Evolutionary conservation across 1,140 invertebrate genomes (phyloP).

Genomic region (Drosophila equinoxialis): DNA sequence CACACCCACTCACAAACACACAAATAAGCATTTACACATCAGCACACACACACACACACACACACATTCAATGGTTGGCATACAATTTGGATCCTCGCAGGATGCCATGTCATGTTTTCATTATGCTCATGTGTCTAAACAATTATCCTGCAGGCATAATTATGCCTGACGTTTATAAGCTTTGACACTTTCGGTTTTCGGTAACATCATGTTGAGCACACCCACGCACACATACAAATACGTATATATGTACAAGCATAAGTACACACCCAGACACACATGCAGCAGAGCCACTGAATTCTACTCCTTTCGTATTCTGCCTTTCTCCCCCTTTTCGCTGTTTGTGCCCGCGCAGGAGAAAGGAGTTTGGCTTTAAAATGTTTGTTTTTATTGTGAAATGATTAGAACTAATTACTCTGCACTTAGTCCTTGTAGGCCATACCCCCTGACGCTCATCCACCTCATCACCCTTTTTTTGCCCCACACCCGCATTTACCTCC

Average conservation of each 20-base stretch:
- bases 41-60: constrained; percentile 28
- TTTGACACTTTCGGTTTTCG: constrained; percentile 82
- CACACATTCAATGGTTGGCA: neutral
- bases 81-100: constrained; percentile 71
- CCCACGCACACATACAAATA: constrained; percentile 36
- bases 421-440: constrained; percentile 21
- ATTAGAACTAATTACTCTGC: constrained; percentile 68
- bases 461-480: no score
- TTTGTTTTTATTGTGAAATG: constrained; percentile 50
- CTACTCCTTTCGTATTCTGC: neutral
- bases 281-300: neutral
- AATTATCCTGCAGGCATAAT: constrained; percentile 82
- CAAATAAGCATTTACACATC: constrained; percentile 54
- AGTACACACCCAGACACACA: neutral
- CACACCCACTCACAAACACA: constrained; percentile 17
- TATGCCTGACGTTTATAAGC: constrained; percentile 82
- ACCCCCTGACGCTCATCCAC: neutral
- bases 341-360: constrained; percentile 24
- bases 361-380: constrained; percentile 15
- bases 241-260: neutral
- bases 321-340: neutral
- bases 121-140: constrained; percentile 83
- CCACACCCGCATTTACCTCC: no score
- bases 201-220: constrained; percentile 66
- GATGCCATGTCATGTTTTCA: constrained; percentile 82